Conservation (phyloP, 2,888 invertebrate species). For the Sturmia bella region DNA sequence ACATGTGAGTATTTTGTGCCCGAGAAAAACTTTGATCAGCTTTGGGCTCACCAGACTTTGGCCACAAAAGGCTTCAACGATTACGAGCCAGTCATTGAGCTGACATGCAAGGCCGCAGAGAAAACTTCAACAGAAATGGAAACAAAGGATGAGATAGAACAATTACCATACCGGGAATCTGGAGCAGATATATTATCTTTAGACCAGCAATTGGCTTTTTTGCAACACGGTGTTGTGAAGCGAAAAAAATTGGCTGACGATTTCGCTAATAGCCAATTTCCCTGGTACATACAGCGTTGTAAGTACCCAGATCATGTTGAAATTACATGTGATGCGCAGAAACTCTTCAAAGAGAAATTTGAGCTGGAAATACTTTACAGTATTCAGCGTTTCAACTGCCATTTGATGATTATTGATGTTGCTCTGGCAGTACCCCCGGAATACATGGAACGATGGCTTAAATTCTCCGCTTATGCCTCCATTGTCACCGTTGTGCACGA, state of each 20-base stretch:
- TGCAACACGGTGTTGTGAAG: constrained; percentile 63
- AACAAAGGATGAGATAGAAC: constrained; percentile 9
- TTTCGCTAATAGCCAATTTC: constrained; percentile 74
- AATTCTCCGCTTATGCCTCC: constrained; percentile 74
- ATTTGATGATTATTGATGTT: constrained; percentile 76
- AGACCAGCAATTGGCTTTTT: constrained; percentile 62
- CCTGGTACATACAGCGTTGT: constrained; percentile 73
- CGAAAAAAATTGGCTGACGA: constrained; percentile 74
- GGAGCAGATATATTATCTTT: constrained; percentile 69
- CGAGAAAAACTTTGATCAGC: constrained; percentile 69
- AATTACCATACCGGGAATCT: constrained; percentile 24
- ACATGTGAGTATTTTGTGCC: constrained; percentile 72
- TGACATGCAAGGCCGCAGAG: constrained; percentile 60
- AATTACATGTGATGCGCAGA: constrained; percentile 68
- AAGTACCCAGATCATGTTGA: constrained; percentile 68
- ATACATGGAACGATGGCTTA: constrained; percentile 75
- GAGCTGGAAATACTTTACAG: constrained; percentile 72
- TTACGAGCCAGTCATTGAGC: constrained; percentile 71
- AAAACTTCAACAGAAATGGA: neutral
- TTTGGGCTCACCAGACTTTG: constrained; percentile 74
- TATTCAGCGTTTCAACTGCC: constrained; percentile 73
- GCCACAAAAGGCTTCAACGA: constrained; percentile 72
- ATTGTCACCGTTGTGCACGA: constrained; percentile 75
- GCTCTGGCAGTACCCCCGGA: constrained; percentile 70
- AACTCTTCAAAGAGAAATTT: constrained; percentile 70